Percentiles rank a stretch among this genome's conserved stretches.
phyloP scores from a whole-genome alignment of 2,797 vertebrate species.

The Hephaestus fuliginosus region DNA sequence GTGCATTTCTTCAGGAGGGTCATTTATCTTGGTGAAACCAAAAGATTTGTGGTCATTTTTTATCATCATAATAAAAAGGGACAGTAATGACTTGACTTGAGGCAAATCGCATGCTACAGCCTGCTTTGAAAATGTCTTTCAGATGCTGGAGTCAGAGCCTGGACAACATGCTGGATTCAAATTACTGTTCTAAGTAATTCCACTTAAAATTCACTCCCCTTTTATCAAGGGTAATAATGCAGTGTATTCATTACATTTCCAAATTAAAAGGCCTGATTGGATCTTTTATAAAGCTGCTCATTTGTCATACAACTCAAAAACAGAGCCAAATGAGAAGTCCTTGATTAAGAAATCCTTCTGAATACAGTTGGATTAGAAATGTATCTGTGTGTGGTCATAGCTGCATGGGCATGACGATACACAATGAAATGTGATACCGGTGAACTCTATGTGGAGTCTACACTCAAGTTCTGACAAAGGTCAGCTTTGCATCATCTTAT shows the following conservation, averaged over 20 bases:
- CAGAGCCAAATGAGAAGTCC: constrained; percentile 52
- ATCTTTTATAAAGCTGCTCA: constrained; percentile 73
- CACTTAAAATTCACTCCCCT: constrained; percentile 73
- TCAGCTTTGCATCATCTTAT: constrained; percentile 77
- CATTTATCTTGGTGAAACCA: constrained; percentile 84
- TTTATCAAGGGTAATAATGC: constrained; percentile 68
- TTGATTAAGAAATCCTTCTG: constrained; percentile 66
- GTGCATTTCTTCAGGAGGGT: constrained; percentile 81
- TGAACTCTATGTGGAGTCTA: constrained; percentile 65
- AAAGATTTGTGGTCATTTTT: constrained; percentile 82
- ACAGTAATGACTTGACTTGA: constrained; percentile 85
- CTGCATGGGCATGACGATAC: constrained; percentile 49
- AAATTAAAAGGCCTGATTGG: constrained; percentile 68
- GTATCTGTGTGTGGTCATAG: constrained; percentile 78
- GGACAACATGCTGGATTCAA: constrained; percentile 80
- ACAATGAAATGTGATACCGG: constrained; percentile 71
- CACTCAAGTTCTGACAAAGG: constrained; percentile 62
- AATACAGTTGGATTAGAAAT: constrained; percentile 57
- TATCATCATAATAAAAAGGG: constrained; percentile 86
- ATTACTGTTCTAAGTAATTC: constrained; percentile 71
- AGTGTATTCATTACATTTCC: constrained; percentile 67
- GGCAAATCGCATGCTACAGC: constrained; percentile 80
- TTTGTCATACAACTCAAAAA: constrained; percentile 69
- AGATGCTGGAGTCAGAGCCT: constrained; percentile 83
- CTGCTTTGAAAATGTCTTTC: constrained; percentile 83